These are phyloP conservation scores for Volucella bombylans DNA, from an alignment of 2,888 invertebrate genomes.

Conservation along the genomic window DNA sequence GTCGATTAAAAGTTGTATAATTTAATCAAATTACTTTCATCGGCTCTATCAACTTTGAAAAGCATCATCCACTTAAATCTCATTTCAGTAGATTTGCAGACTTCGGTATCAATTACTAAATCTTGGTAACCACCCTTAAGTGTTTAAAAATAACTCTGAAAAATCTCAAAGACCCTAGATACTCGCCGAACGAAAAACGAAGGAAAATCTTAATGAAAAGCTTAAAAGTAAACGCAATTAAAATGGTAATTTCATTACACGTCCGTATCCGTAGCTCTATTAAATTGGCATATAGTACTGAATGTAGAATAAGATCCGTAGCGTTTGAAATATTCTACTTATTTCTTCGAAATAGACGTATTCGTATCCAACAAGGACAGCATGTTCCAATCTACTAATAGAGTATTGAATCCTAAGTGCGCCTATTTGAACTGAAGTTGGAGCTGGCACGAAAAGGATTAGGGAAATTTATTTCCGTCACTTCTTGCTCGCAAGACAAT, in stretches of 20 bases:
- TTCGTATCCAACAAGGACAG: constrained; percentile 14
- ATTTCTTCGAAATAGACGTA: constrained; percentile 54
- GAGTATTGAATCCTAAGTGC: constrained; percentile 11
- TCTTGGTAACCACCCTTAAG: constrained; percentile 8
- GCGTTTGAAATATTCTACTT: constrained; percentile 17
- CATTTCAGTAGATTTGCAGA: constrained; percentile 29
- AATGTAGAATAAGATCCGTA: constrained; percentile 20
- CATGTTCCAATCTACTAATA: not conserved
- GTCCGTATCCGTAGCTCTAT: constrained; percentile 39
- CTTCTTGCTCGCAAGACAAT: constrained; percentile 21
- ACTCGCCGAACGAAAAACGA: constrained; percentile 1
- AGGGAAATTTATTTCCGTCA: constrained; percentile 48
- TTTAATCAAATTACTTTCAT: constrained; percentile 50
- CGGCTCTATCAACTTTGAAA: constrained; percentile 33
- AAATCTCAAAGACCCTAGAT: constrained; percentile 15
- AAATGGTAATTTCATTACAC: constrained; percentile 70
- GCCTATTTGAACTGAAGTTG: constrained; percentile 12
- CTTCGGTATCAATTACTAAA: constrained; percentile 36
- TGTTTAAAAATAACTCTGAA: constrained; percentile 20
- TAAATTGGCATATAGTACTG: constrained; percentile 44
- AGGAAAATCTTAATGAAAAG: constrained; percentile 48
- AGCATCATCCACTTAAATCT: constrained; percentile 34
- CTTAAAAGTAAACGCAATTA: constrained; percentile 67
- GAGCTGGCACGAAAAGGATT: constrained; percentile 37
- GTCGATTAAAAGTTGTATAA: constrained; percentile 16